Evolutionary conservation across 2,888 invertebrate species (phyloP), one percentile per base, ranked within the genome.

Genomic region (Xanthorhoe spadicearia): DNA sequence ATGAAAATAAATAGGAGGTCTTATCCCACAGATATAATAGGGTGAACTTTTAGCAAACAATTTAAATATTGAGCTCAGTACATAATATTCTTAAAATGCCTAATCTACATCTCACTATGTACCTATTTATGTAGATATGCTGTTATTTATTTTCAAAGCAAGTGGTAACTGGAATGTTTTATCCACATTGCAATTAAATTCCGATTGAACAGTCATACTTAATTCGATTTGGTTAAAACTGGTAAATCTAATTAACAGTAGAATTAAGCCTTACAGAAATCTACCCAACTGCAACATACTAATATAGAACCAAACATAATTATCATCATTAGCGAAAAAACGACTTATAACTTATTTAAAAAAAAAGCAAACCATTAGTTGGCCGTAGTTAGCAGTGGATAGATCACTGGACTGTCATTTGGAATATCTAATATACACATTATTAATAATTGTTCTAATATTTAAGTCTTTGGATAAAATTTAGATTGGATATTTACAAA

Each of bases 381-480:
- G 23, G 4, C 1, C 23, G 38, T 43, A 43, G 9, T 43, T 43
- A 13, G 38, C 38, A 43, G 38, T 13, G 5, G 38, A 13, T 43
- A 43, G 38, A 43, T 13, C 38, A 13, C 38, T 43, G 1, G 2
- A 43, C 38, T 43, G 38, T 9, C 5, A 43, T 35, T 46, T 53
- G 53, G 61, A 64, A 61, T 50, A 62, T 49, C 65, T 62, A 56
- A 32, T 43, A 64, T 57, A 64, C 52, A 63, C 65, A 64, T 58
- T 53, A 63, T 13, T 43, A 43, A 58, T 53, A 43, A 68, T 64
- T 50, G 18, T 52, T 56, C 43, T 49, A 61, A 61, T 53, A 59
- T 35, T 53, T 32, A 49, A 64, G 57, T 73, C 73, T 74, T 74
- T 74, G 73, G 73, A 72, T 72, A 69, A 66, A 57, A 66, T 62